Evolutionary conservation across 2,888 invertebrate species (phyloP), one percentile per base, ranked within the genome.

Genomic region (Drosophila flavopinicola): DNA sequence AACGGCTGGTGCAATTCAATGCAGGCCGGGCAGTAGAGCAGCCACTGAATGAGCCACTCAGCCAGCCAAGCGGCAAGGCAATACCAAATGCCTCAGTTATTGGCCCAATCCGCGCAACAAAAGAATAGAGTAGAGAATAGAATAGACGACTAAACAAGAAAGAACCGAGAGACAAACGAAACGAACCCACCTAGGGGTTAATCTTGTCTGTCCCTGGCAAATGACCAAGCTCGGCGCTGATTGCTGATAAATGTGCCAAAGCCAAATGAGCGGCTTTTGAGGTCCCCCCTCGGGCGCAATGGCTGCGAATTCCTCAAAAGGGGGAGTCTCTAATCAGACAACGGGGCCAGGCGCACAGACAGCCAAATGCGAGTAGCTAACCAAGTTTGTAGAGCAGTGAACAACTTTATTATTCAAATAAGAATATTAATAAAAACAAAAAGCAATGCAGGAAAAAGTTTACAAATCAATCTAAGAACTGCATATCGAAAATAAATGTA

Each of bases 41-140:
- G 66, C 68, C 67, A 71, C 72, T 70, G 57, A 70, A 64, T 69
- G 38, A 69, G 66, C 73, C 63, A 71, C 54, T 51, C 38, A 70
- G 67, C 7, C 74, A 85, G 70, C 79, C 79, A 85, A 70, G 86
- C 79, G 84, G 75, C 83, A 82, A 83, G 66, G 76, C 75, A 82
- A 75, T 58, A 39, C 45, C 54, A 73, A 84, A 65, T 82, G 72
- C 83, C 76, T 78, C 49, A 67, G 58, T 75, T 77, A 78, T 75
- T 71, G 85, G 58, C 66, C 66, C 66, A 73, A 76, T 59, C 27
- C 41, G 54, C 59, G 51, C 58, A 59, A 59, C 61, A 47, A 70
- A 47, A 29, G 58, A 37, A 48, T 24, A 24, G 27, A 45, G 23
- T 13, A 42, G 6, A 44, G 27, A 25, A 24, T 23, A 45, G 23